These are phyloP conservation scores for Barypeithes pellucidus DNA, from an alignment of 2,888 invertebrate species.

Conservation along the genomic window DNA sequence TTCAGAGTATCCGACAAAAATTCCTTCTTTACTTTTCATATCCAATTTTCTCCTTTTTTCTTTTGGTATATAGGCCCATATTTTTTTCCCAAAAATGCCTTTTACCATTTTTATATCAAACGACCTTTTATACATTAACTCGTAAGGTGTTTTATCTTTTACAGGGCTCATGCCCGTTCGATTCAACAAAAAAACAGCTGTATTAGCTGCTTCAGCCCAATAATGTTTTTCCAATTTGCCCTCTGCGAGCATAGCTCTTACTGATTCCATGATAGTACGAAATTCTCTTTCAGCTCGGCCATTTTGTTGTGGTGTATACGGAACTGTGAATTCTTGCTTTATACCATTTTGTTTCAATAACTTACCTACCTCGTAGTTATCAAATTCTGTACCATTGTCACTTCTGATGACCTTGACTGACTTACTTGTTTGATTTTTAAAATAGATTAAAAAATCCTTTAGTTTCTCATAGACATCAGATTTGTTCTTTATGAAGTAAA, in stretches of 20 bases:
- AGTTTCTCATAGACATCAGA: no score
- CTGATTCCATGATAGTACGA: conserved; percentile 46
- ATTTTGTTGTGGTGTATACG: conserved; percentile 54
- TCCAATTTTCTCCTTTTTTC: conserved; percentile 24
- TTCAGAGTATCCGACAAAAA: conserved; percentile 29
- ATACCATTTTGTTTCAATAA: conserved; percentile 36
- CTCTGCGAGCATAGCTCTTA: conserved; percentile 40
- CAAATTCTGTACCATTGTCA: conserved; percentile 53
- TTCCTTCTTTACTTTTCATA: conserved; percentile 24
- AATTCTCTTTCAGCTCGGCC: conserved; percentile 53
- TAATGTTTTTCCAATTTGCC: no score
- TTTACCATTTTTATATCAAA: no score
- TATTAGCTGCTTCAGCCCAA: conserved; percentile 24
- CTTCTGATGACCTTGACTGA: conserved; percentile 51
- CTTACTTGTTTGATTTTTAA: conserved; percentile 30
- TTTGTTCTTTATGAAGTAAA: no score
- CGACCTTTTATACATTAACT: no score
- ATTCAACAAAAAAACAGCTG: no score
- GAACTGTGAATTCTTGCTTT: conserved; percentile 40
- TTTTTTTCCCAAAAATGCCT: no score
- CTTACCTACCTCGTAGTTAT: conserved; percentile 49
- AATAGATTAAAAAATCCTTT: not conserved
- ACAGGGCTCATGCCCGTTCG: no score
- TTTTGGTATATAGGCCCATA: conserved; percentile 17
- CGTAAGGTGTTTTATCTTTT: no score